Base-by-base conservation (phyloP, 2,888 invertebrate genomes). In the Serripes groenlandicus region DNA sequence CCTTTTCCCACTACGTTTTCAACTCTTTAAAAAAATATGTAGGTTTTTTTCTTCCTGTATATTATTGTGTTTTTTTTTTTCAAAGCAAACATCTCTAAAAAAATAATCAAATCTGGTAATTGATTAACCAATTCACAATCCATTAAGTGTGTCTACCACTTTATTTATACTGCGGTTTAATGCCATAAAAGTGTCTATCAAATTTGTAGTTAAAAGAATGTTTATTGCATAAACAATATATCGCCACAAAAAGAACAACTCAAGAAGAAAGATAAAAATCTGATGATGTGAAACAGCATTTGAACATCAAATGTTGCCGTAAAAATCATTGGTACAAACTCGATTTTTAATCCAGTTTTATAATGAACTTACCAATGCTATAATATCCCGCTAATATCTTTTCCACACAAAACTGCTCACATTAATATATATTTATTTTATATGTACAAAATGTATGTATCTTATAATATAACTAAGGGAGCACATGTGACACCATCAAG, bases 331-430 rank as follows among this genome's bases (percentile, higher is more conserved):
- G 21, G 15, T 5, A 49, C 21, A 49, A 49, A 49, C 49, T 49
- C 21, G 15, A 49, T 49, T 49, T 42, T 66, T 66, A 66, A 66
- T 66, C 66, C 35, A 34, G n/a, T 66, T 42, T n/a, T 34, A 23
- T 66, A 35, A 66, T 7, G 23, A 42, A 26, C 66, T 66, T 42
- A 66, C 42, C 66, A 66, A 21, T 37, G 37, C 34, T n/a, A 42
- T 11, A 42, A 26, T 42, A 42, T 42, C 35, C 42, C 5, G 3
- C 23, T 66, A 37, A 66, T 66, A 66, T 66, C 42, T 66, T 66
- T 66, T 66, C 66, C 66, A 42, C 42, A 28, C 42, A 23, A 66
- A 35, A 66, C 66, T 66, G 35, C 28, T 42, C 66, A 66, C 21
- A 42, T 26, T 23, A 42, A 37, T 66, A 66, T 34, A 66, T 66